phyloP scores from a whole-genome alignment of 2,797 vertebrate genomes.

The Ctenopoma multispine region DNA sequence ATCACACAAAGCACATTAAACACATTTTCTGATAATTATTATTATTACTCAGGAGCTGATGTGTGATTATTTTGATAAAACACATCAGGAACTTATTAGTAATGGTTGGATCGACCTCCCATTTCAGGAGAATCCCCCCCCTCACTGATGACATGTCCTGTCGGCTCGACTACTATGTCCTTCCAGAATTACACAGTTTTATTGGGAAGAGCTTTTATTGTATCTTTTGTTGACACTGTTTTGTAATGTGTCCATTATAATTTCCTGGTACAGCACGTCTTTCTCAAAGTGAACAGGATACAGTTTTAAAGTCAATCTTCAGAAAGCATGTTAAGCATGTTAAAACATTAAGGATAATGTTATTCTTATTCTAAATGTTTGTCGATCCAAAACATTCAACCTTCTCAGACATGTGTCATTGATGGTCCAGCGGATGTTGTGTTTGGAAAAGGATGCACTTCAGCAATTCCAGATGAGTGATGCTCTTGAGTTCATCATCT shows the following conservation, averaged over 20 bases:
- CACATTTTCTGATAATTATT: neutral
- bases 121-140: neutral
- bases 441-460: constrained; percentile 16
- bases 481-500: constrained; percentile 11
- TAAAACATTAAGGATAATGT: too few species aligned
- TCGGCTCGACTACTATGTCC: neutral
- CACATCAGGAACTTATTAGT: neutral
- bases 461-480: constrained; percentile 26
- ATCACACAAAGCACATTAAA: neutral
- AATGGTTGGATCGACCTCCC: constrained; percentile 4
- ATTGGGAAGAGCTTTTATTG: neutral
- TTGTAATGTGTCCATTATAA: too few species aligned
- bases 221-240: too few species aligned
- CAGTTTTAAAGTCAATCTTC: too few species aligned
- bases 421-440: constrained; percentile 1
- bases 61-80: constrained; percentile 1
- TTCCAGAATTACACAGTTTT: neutral
- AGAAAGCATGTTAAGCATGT: too few species aligned
- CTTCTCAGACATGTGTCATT: neutral
- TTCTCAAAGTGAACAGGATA: too few species aligned
- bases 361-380: too few species aligned
- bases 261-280: too few species aligned
- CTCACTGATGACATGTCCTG: neutral
- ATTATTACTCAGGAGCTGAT: neutral
- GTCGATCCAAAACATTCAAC: too few species aligned